Percentiles rank a stretch among this genome's conserved stretches.
Evolutionary conservation across 92 coral and sea anemone species (phyloP).

Genomic region (Epizoanthus rinbou): DNA sequence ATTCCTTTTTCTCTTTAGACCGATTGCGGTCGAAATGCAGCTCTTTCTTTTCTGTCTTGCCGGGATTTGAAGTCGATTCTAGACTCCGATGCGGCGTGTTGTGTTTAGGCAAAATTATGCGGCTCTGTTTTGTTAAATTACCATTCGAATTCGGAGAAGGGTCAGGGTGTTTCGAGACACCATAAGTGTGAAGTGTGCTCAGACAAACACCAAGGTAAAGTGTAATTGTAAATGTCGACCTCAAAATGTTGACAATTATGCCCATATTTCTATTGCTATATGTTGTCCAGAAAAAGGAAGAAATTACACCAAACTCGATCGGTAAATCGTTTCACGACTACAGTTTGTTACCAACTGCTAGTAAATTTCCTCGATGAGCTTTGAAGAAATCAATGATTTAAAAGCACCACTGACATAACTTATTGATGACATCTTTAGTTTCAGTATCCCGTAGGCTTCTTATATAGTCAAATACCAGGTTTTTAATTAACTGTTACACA

Average conservation of each 20-base stretch:
- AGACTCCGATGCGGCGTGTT: background rate
- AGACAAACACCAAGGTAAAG: background rate
- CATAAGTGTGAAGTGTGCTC: background rate
- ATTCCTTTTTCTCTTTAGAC: slow-evolving; percentile 1
- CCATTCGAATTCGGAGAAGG: background rate
- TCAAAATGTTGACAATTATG: background rate
- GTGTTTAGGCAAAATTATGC: background rate
- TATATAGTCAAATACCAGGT: too few relatives aligned
- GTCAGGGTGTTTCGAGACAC: background rate
- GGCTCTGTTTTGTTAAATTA: background rate
- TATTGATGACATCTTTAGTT: background rate
- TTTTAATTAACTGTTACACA: too few relatives aligned
- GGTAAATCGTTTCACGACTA: background rate
- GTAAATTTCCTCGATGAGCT: background rate
- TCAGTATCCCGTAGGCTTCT: too few relatives aligned
- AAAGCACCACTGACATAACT: background rate
- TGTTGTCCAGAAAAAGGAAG: background rate
- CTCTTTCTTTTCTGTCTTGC: background rate
- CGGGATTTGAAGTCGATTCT: background rate
- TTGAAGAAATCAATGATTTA: background rate
- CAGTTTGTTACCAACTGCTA: background rate
- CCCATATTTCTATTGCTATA: background rate
- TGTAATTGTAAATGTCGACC: background rate
- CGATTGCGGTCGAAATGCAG: background rate
- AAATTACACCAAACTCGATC: background rate